Conservation (phyloP, 2,113 vertebrate species). For the Alligator sinensis region DNA sequence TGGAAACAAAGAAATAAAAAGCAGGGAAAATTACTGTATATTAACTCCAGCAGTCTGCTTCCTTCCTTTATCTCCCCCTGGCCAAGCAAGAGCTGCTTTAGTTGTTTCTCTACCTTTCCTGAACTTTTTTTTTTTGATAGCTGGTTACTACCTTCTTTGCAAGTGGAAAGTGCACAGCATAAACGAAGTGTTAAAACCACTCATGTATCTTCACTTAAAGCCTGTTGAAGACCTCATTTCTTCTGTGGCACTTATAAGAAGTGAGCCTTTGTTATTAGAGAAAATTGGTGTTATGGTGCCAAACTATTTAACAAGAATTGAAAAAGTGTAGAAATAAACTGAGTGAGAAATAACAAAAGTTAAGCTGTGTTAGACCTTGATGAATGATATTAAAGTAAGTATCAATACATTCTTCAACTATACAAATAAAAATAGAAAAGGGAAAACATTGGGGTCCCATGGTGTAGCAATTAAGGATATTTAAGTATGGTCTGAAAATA, state of each 20-base stretch:
- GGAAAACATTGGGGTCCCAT: neutral
- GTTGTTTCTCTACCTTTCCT: neutral
- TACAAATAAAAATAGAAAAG: neutral
- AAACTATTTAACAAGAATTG: neutral
- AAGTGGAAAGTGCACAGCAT: neutral
- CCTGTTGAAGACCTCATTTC: neutral
- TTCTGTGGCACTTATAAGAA: neutral
- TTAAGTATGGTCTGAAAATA: too few species aligned
- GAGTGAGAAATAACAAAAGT: too few species aligned
- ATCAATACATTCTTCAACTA: too few species aligned
- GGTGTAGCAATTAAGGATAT: too few species aligned
- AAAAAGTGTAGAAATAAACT: neutral
- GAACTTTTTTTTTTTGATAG: neutral
- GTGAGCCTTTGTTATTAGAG: neutral
- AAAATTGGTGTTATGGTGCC: neutral
- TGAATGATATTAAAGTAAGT: too few species aligned
- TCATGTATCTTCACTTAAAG: neutral
- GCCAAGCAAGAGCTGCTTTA: neutral
- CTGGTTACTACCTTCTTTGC: neutral
- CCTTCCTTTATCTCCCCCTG: neutral
- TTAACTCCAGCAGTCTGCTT: neutral
- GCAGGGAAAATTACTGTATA: neutral
- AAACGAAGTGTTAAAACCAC: neutral
- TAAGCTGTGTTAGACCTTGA: neutral
- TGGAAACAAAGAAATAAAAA: neutral